phyloP scores from a whole-genome alignment of 2,113 vertebrate genomes.

The Clarias macrocephalus region DNA sequence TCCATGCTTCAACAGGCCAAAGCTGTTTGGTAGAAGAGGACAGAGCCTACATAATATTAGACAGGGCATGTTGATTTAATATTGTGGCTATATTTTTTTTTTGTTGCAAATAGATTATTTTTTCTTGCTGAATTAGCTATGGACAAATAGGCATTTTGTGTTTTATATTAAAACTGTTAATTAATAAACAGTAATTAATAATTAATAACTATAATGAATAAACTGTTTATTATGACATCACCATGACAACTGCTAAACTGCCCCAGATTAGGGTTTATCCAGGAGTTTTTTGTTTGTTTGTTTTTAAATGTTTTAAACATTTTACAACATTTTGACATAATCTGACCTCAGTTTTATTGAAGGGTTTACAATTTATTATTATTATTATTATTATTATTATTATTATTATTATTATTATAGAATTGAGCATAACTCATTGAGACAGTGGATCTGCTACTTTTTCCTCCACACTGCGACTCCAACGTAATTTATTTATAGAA shows the following conservation, averaged over 20 bases:
- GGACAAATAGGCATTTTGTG: no score
- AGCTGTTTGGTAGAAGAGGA: no score
- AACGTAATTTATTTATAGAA: conserved; percentile 5
- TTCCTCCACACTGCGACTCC: conserved; percentile 50
- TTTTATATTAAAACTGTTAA: no score
- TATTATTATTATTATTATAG: not conserved
- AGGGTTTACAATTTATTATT: not conserved
- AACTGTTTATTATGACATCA: not conserved
- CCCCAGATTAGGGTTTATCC: not conserved
- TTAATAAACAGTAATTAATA: no score
- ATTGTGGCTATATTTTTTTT: no score
- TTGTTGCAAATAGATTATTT: no score
- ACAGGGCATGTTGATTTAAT: no score
- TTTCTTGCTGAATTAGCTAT: no score
- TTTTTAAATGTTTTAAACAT: not conserved
- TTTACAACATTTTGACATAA: no score
- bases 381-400: not conserved
- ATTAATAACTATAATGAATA: not conserved
- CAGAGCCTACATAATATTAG: no score
- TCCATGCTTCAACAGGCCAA: no score
- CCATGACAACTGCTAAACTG: not conserved
- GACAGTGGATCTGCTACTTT: not conserved
- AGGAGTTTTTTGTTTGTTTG: not conserved
- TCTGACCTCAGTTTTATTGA: not conserved
- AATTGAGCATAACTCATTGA: not conserved